Conservation (phyloP, 2,113 vertebrate species). For the Forbesichthys agassizii region DNA sequence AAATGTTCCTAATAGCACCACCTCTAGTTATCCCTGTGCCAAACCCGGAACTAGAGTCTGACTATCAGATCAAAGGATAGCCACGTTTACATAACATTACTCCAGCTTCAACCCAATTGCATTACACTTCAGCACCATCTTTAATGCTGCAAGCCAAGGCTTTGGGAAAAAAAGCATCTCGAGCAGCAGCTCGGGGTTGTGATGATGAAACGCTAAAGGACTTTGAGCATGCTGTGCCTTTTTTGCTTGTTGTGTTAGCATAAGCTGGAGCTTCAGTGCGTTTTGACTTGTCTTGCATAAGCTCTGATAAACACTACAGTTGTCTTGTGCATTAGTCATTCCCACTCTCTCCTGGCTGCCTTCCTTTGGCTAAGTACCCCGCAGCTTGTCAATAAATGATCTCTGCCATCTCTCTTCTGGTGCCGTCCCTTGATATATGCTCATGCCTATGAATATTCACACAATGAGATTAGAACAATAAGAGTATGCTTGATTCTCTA, state of each 20-base stretch:
- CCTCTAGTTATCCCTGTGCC: background rate
- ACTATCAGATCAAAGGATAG: slow-evolving; percentile 4
- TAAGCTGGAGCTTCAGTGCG: slow-evolving; percentile 10
- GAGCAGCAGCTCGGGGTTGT: slow-evolving; percentile 19
- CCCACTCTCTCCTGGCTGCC: slow-evolving; percentile 30
- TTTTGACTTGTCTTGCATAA: slow-evolving; percentile 30
- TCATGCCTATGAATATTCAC: slow-evolving; percentile 3
- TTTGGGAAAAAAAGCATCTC: slow-evolving; percentile 4
- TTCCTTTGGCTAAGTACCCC: slow-evolving; percentile 30
- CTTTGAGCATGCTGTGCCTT: slow-evolving; percentile 5
- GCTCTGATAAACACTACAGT: slow-evolving; percentile 18
- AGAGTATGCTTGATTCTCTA: background rate
- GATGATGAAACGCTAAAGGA: slow-evolving; percentile 15
- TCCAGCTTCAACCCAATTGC: slow-evolving; percentile 1
- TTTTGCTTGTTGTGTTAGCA: slow-evolving; percentile 10
- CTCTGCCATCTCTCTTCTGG: slow-evolving; percentile 3
- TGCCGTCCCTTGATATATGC: background rate
- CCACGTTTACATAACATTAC: slow-evolving; percentile 5
- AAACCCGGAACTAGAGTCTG: background rate
- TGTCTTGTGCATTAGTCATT: slow-evolving; percentile 31
- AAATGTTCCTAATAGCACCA: background rate
- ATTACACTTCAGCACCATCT: background rate
- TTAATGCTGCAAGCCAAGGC: slow-evolving; percentile 1
- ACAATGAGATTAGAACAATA: background rate
- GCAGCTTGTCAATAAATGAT: slow-evolving; percentile 37